Base-by-base conservation (phyloP, 2,797 vertebrate genomes). In the Bradypodion ventrale region DNA sequence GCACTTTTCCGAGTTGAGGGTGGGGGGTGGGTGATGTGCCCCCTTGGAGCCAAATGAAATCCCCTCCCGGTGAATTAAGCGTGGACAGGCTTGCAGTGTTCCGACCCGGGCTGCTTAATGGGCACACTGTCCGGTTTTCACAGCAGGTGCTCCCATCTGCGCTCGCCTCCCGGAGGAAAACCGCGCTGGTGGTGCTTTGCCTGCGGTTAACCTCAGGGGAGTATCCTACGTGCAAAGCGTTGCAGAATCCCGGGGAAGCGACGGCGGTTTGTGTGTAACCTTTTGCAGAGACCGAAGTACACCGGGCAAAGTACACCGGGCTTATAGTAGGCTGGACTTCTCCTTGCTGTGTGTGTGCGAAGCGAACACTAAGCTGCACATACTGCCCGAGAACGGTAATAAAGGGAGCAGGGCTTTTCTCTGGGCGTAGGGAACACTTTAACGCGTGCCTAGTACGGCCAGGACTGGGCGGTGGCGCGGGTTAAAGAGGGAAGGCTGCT, bases 191-290 rank as follows among this genome's bases (percentile, higher is more conserved):
- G 66, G 56, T 78, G 66, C 65, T 70, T 72, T 62, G 40, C 75
- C 75, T 72, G 83, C 40, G 76, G 59, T 84, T 65, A 79, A 79
- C 60, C 68, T 65, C 69, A 56, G 63, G 83, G 83, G 76, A 74
- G 77, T 75, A 80, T 66, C 83, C 69, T 40, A 56, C 42, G 62
- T 59, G 66, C 83, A 74, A 66, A 69, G 83, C 32, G 27, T 56
- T 56, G n/a, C 60, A 4, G 56, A 13, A 13, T 23, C 35, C 49
- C 35, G 59, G 35, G 83, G 62, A 78, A 37, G 15, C 40, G 46
- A 35, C 42, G 42, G 32, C 78, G 46, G 19, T 59, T 46, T 52
- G 65, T 56, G 63, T 5, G 32, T 27, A 78, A 46, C 9, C 35
- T 59, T 56, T 74, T 44, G 35, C 27, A 65, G 1, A 65, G 1